These are phyloP conservation scores for Aythya baeri DNA, from an alignment of 2,113 vertebrate genomes.

Conservation along the genomic window DNA sequence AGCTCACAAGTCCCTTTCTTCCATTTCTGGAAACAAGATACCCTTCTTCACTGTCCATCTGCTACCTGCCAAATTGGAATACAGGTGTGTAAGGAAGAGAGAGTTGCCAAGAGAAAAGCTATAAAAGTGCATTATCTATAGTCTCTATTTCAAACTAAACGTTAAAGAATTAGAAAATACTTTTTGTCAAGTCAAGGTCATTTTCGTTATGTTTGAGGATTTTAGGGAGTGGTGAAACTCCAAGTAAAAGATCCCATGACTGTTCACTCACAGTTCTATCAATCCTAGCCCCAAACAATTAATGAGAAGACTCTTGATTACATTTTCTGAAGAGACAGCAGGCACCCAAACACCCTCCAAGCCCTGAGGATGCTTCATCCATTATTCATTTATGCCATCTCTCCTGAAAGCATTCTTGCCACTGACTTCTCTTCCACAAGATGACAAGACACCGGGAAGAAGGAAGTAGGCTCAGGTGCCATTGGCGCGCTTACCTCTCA, in stretches of 20 bases:
- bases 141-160: background rate
- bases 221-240: background rate
- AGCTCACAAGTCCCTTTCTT: background rate
- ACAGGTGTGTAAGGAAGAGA: background rate
- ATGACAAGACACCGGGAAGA: background rate
- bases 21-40: background rate
- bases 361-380: background rate
- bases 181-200: background rate
- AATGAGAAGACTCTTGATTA: background rate
- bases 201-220: background rate
- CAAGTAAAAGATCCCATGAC: background rate
- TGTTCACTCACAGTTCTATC: background rate
- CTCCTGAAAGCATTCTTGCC: background rate
- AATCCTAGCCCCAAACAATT: background rate
- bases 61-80: background rate
- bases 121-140: background rate
- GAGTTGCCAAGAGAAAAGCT: background rate
- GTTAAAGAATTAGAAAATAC: background rate
- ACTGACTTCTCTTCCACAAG: background rate
- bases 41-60: background rate
- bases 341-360: background rate
- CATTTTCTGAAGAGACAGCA: background rate
- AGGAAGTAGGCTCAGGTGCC: background rate
- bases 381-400: background rate
- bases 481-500: background rate